Conservation (phyloP, 2,113 vertebrate species). For the Bubalus kerabau region DNA sequence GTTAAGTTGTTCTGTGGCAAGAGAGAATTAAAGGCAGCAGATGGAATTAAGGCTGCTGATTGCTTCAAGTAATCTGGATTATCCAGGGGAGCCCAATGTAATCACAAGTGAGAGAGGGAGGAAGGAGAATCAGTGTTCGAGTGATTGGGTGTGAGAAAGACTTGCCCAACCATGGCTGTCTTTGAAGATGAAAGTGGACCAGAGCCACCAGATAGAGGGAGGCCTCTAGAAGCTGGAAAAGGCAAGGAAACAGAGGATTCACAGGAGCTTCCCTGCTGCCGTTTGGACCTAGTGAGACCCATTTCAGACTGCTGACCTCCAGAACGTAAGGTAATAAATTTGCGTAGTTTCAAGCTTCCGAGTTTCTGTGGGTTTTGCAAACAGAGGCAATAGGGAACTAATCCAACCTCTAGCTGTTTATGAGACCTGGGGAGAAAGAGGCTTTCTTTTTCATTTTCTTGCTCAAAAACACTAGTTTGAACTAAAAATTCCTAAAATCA, state of each 20-base stretch:
- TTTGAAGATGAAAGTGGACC: background rate
- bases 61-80: background rate
- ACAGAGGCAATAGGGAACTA: background rate
- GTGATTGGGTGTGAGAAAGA: background rate
- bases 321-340: background rate
- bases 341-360: background rate
- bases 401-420: background rate
- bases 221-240: background rate
- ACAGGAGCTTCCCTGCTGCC: background rate
- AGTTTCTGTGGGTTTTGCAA: background rate
- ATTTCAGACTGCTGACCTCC: background rate
- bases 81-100: background rate
- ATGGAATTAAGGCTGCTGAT: background rate
- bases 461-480: slow-evolving; percentile 36
- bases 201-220: background rate
- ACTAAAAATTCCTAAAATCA: slow-evolving; percentile 46
- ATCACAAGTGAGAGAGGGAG: background rate
- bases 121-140: background rate
- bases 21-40: background rate
- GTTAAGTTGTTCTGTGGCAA: background rate
- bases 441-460: background rate
- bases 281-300: background rate
- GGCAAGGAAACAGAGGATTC: background rate
- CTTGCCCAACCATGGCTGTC: fast-evolving
- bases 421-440: background rate